A percentile compares a stretch with the other conserved stretches of the same genome.
These are phyloP conservation scores for Sipha flava DNA, from an alignment of 1,140 invertebrate species.

Conservation along the genomic window DNA sequence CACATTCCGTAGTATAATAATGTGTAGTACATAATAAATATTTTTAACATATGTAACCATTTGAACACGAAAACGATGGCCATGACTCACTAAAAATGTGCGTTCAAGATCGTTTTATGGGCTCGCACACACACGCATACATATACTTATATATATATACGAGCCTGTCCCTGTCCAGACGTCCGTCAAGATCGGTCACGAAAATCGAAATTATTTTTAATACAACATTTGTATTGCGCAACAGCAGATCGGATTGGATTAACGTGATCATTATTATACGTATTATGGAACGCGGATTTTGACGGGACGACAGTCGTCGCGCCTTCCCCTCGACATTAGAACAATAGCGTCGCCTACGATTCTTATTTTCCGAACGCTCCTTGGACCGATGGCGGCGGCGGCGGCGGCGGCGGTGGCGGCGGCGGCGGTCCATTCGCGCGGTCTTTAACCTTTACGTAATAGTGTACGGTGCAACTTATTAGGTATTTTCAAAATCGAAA, in stretches of 20 bases:
- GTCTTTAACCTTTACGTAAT: neutral
- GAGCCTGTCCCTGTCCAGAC: neutral
- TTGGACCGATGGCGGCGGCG: neutral
- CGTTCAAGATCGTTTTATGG: neutral
- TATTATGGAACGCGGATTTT: neutral
- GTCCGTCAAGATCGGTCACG: conserved; percentile 3
- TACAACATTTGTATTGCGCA: neutral
- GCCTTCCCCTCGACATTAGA: neutral
- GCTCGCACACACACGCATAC: no score
- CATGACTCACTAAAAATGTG: neutral
- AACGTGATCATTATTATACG: neutral
- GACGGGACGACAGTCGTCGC: neutral
- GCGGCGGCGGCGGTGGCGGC: neutral
- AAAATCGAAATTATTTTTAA: neutral
- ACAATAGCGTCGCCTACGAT: neutral
- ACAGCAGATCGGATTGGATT: neutral
- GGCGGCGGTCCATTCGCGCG: neutral
- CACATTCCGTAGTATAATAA: no score
- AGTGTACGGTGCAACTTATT: neutral
- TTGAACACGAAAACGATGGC: neutral
- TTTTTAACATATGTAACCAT: no score
- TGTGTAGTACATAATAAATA: no score
- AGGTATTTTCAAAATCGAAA: neutral
- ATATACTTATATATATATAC: neutral
- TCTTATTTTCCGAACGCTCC: neutral